Evolutionary conservation across 92 coral and sea anemone genomes (phyloP), one percentile per base, ranked within the genome.

Genomic region (Palythoa heliodiscus): DNA sequence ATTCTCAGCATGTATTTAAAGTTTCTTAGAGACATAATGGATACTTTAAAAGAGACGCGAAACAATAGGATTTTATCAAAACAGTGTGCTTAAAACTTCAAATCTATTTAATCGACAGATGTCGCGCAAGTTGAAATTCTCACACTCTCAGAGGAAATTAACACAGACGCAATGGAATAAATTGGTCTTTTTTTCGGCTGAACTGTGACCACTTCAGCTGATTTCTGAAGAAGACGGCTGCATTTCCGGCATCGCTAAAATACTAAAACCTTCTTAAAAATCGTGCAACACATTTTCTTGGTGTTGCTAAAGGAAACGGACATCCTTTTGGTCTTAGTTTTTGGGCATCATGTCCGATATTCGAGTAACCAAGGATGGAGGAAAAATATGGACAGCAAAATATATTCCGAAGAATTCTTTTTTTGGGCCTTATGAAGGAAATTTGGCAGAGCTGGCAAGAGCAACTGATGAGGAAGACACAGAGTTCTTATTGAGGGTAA

Each of bases 1-100:
- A 8, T 89, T 90, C 84, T 69, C 88, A 85, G 81, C 95, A 94
- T 92, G 98, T 92, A 89, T 90, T 90, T 89, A 94, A 92, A 87
- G 88, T 93, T 78, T 90, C 89, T 87, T 71, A 82, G 73, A 87
- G 73, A 83, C 79, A 86, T 94, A 88, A 92, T 90, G 92, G 91
- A 87, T 88, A 94, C 98, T 94, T 92, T 77, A 85, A 85, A 81
- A 92, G 88, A 90, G 89, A 86, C 78, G 86, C 20, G 77, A 88
- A 76, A 92, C 95, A 92, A 94, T 83, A 87, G 89, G 80, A 90
- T 88, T 88, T 92, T 90, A 83, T 88, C 94, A 87, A 94, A 94
- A 94, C 92, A 94, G 92, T 87, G 98, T 88, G 88, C 92, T 94
- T 90, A 87, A 87, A 92, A 89, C 91, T 95, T 88, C 88, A 87